Percentiles rank a stretch among this genome's conserved stretches.
Conservation (phyloP, 2,888 invertebrate species). For the Drosophila mettleri region DNA sequence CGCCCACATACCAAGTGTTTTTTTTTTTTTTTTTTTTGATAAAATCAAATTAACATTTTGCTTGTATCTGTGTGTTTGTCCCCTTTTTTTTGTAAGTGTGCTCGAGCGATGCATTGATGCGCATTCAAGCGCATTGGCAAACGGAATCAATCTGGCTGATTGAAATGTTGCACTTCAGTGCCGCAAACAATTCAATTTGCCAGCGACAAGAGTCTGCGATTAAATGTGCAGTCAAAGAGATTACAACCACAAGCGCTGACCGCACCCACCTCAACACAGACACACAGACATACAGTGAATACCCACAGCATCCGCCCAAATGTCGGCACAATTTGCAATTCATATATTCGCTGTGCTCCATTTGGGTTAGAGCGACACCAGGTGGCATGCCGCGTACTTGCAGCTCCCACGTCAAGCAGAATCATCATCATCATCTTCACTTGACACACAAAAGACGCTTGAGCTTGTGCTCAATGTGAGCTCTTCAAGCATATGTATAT, state of each 20-base stretch:
- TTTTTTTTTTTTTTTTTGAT: slow-evolving; percentile 7
- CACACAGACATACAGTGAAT: too few species aligned
- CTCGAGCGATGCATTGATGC: slow-evolving; percentile 38
- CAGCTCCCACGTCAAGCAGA: slow-evolving; percentile 25
- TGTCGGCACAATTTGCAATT: slow-evolving; percentile 31
- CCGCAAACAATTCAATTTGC: slow-evolving; percentile 68
- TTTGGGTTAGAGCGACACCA: slow-evolving; percentile 30
- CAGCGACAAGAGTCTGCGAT: slow-evolving; percentile 59
- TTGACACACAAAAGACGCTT: slow-evolving; percentile 45
- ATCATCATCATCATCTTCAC: slow-evolving; percentile 8
- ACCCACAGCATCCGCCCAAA: slow-evolving; percentile 36
- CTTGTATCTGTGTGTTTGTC: slow-evolving; percentile 5
- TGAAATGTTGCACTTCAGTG: slow-evolving; percentile 51
- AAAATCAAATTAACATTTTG: slow-evolving; percentile 35
- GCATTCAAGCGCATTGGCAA: slow-evolving; percentile 48
- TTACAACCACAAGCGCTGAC: slow-evolving; percentile 53
- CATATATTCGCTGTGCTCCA: slow-evolving; percentile 22
- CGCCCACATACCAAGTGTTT: slow-evolving; percentile 20
- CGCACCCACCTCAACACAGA: slow-evolving; percentile 24
- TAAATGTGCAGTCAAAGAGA: slow-evolving; percentile 56
- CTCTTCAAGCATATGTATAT: slow-evolving; percentile 11
- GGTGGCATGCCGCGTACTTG: slow-evolving; percentile 3
- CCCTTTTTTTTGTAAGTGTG: not conserved
- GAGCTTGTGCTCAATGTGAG: slow-evolving; percentile 7
- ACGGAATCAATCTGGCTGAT: slow-evolving; percentile 58